These are phyloP conservation scores for Antechinus flavipes DNA, from an alignment of 2,113 vertebrate genomes.

Conservation along the genomic window DNA sequence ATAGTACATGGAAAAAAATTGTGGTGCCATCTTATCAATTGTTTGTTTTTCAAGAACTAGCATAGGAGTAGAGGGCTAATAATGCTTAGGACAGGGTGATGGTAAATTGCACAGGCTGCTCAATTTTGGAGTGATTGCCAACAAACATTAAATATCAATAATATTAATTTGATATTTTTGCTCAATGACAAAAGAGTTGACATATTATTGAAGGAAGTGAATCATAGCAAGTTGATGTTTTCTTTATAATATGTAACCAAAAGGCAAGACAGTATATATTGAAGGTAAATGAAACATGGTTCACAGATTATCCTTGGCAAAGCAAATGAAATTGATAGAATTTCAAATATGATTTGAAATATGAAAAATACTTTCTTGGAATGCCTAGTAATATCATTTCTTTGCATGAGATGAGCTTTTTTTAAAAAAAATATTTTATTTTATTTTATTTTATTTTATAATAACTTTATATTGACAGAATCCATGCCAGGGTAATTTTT, in stretches of 20 bases:
- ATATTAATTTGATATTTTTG: not conserved
- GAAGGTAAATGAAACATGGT: no score
- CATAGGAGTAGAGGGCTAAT: not conserved
- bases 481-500: no score
- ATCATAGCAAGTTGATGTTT: not conserved
- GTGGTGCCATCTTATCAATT: not conserved
- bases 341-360: no score
- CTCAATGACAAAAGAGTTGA: not conserved
- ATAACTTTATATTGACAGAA: no score
- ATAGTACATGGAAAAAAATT: not conserved
- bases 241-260: no score
- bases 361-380: not conserved
- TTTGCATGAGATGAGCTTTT: no score
- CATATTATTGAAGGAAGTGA: not conserved
- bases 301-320: not conserved
- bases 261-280: no score
- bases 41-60: not conserved
- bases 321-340: not conserved
- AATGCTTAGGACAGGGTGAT: not conserved
- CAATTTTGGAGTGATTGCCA: not conserved
- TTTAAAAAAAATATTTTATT: no score
- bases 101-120: no score
- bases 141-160: not conserved
- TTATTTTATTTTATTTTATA: no score
- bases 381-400: no score